Conservation (phyloP, 92 coral and sea anemone genomes). For the Muricea muricata region DNA sequence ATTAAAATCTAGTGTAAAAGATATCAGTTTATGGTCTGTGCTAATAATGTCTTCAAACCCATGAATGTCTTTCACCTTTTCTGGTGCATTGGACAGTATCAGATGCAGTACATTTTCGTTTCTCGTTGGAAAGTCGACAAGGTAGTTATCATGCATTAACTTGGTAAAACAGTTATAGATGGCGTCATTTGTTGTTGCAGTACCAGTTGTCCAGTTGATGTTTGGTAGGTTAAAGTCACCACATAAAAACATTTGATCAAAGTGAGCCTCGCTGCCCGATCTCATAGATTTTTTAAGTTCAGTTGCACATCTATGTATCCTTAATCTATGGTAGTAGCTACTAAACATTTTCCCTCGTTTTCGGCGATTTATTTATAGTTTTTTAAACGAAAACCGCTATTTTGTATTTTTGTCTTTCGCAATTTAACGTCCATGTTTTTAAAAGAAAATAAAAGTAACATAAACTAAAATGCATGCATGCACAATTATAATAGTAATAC, state of each 20-base stretch:
- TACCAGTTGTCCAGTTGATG: slow-evolving; percentile 61
- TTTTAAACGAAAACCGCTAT: no score
- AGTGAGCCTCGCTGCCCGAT: slow-evolving; percentile 39
- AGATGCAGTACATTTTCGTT: slow-evolving; percentile 53
- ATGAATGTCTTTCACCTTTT: slow-evolving; percentile 47
- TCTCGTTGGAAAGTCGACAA: slow-evolving; percentile 67
- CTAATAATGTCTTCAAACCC: slow-evolving; percentile 63
- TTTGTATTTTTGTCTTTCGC: no score
- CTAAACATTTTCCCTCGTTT: no score
- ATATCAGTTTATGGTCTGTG: slow-evolving; percentile 65
- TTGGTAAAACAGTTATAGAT: slow-evolving; percentile 48
- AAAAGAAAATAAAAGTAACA: no score
- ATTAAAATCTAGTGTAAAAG: slow-evolving; percentile 33
- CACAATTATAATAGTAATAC: no score
- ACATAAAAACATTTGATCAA: slow-evolving; percentile 62
- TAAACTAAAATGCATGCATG: no score
- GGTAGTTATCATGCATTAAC: slow-evolving; percentile 59
- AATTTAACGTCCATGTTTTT: no score
- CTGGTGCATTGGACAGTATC: slow-evolving; percentile 55
- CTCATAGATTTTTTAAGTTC: slow-evolving; percentile 62
- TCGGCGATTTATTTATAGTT: no score
- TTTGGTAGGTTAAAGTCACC: slow-evolving; percentile 67
- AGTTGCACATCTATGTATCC: no score
- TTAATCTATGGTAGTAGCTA: no score
- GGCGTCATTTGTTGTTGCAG: slow-evolving; percentile 1